Percentiles rank a stretch among this genome's conserved stretches.
Evolutionary conservation across 2,797 vertebrate species (phyloP).

Genomic region (Falco rusticolus): DNA sequence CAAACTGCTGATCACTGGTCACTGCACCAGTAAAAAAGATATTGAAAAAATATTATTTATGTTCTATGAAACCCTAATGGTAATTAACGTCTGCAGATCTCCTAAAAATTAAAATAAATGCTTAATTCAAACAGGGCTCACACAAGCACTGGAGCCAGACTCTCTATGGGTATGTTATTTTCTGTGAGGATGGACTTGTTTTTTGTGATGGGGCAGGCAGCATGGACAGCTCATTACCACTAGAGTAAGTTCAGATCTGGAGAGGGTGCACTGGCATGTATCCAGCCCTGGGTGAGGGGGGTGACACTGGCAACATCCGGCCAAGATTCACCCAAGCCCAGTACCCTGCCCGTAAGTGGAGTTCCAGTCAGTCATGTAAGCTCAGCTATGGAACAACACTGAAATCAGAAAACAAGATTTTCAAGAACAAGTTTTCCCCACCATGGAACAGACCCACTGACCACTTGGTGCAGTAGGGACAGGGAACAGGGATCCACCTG

Average conservation of each 20-base stretch:
- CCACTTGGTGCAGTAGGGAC: fast-evolving
- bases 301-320: background rate
- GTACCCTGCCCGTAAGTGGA: fast-evolving
- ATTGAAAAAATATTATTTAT: background rate
- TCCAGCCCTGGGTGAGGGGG: background rate
- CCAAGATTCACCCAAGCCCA: background rate
- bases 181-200: background rate
- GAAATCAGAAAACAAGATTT: background rate
- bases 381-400: background rate
- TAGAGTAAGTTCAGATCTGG: background rate
- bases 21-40: background rate
- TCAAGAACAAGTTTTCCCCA: background rate
- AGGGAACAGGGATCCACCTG: background rate
- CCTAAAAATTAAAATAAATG: background rate
- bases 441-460: background rate
- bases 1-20: background rate
- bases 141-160: background rate
- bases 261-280: background rate
- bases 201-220: background rate
- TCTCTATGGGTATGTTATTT: background rate
- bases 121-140: background rate
- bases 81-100: background rate
- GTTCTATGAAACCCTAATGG: background rate
- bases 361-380: background rate
- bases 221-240: background rate